phyloP scores from a whole-genome alignment of 2,113 vertebrate species.

The Tachycineta bicolor region DNA sequence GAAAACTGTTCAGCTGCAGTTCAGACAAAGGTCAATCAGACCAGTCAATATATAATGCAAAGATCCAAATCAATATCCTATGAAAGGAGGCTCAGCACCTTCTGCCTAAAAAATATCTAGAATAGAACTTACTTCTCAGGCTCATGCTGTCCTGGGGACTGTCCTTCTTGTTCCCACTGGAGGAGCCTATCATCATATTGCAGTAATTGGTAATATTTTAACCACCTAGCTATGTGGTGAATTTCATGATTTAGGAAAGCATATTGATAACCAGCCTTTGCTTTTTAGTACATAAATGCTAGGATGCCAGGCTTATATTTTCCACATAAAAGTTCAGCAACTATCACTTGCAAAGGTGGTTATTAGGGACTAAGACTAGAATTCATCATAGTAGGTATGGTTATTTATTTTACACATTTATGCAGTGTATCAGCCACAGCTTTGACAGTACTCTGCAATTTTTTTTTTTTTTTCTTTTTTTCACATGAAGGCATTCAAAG shows the following conservation, averaged over 20 bases:
- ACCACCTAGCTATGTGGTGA: neutral
- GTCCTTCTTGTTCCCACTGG: neutral
- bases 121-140: neutral
- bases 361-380: slow-evolving; percentile 70
- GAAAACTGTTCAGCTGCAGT: slow-evolving; percentile 18
- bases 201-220: slow-evolving; percentile 33
- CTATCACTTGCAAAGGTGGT: slow-evolving; percentile 56
- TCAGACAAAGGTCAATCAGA: neutral
- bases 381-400: slow-evolving; percentile 65
- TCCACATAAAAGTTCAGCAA: slow-evolving; percentile 63
- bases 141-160: neutral
- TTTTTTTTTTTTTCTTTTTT: slow-evolving; percentile 60
- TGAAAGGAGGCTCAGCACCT: neutral
- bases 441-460: slow-evolving; percentile 70
- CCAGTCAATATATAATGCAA: neutral
- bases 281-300: slow-evolving; percentile 57
- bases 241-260: slow-evolving; percentile 34
- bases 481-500: slow-evolving; percentile 57
- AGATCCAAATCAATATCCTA: neutral
- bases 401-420: slow-evolving; percentile 73
- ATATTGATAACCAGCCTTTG: slow-evolving; percentile 50
- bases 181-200: neutral
- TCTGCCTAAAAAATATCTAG: neutral
- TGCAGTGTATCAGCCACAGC: slow-evolving; percentile 68
- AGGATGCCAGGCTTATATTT: slow-evolving; percentile 59